Conservation (phyloP, 2,888 invertebrate genomes). For the Penaeus monodon region DNA sequence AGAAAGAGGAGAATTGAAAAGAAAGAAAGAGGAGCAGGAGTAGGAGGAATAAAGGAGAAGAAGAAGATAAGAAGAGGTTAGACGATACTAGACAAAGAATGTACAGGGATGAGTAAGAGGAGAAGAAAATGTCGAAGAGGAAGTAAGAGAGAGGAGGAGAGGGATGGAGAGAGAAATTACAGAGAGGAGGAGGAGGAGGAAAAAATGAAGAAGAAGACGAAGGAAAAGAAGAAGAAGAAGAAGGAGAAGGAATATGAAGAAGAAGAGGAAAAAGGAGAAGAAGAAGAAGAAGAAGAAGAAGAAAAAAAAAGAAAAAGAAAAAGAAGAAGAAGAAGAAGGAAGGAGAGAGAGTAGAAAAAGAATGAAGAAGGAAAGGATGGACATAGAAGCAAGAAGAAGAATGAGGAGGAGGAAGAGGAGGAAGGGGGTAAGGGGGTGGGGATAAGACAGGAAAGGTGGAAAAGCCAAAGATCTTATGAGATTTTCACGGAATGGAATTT, state of each 20-base stretch:
- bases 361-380: not conserved
- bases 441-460: too few species aligned
- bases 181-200: not conserved
- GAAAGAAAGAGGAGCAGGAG: not conserved
- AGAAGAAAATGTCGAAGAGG: too few species aligned
- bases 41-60: not conserved
- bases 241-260: not conserved
- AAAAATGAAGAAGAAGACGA: not conserved
- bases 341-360: not conserved
- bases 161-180: not conserved
- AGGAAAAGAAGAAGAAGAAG: too few species aligned
- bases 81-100: not conserved
- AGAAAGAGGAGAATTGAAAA: not conserved
- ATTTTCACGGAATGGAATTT: too few species aligned
- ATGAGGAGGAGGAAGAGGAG: not conserved
- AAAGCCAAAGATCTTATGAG: too few species aligned
- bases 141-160: not conserved
- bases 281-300: not conserved
- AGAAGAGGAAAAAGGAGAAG: not conserved
- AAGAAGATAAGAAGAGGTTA: not conserved
- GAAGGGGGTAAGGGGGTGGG: not conserved
- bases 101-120: too few species aligned
- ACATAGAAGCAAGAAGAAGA: slow-evolving; percentile 1
- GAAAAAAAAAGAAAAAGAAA: not conserved
- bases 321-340: not conserved